Evolutionary conservation across 1,140 invertebrate species (phyloP), one percentile per base, ranked within the genome.

Genomic region (Musca vetustissima): DNA sequence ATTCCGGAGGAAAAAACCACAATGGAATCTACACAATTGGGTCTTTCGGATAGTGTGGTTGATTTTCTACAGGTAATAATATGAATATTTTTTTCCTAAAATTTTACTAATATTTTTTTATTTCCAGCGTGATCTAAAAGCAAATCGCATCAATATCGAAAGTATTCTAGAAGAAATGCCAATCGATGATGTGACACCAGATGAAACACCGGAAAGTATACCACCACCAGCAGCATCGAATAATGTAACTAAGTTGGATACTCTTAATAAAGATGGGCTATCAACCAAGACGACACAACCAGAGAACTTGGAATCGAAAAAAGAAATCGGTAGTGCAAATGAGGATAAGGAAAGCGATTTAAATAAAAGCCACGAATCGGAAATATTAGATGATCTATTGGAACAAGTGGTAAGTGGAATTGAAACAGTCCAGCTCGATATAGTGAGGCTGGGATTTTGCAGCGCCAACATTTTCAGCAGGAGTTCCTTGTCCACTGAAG

Each of bases 31-130:
- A 61, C 57, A 36, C 28, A 61, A 61, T 17, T 36, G n/a, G 57
- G 36, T 43, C 43, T 66, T 4, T 49, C 47, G 3, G 64, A 49
- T 22, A 25, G 64, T 66, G 22, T 66, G 13, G 64, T 49, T 8
- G 47, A 49, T 22, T 66, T 66, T 50, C 43, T 66, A 32, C 64
- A 66, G 64, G 64, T 66, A n/a, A n/a, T n/a, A n/a, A n/a, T n/a
- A n/a, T n/a, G n/a, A n/a, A n/a, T n/a, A n/a, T n/a, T n/a, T n/a
- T n/a, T n/a, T n/a, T n/a, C n/a, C n/a, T n/a, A n/a, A n/a, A n/a
- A n/a, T n/a, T n/a, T n/a, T n/a, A n/a, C n/a, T n/a, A n/a, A n/a
- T n/a, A n/a, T n/a, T n/a, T 64, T 6, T 43, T 14, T 43, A 9
- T 9, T 43, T 36, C 15, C n/a, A 66, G 64, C 13, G 43, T 3